Evolutionary conservation across 2,797 vertebrate genomes (phyloP).

Genomic region (Ptychadena robeensis): DNA sequence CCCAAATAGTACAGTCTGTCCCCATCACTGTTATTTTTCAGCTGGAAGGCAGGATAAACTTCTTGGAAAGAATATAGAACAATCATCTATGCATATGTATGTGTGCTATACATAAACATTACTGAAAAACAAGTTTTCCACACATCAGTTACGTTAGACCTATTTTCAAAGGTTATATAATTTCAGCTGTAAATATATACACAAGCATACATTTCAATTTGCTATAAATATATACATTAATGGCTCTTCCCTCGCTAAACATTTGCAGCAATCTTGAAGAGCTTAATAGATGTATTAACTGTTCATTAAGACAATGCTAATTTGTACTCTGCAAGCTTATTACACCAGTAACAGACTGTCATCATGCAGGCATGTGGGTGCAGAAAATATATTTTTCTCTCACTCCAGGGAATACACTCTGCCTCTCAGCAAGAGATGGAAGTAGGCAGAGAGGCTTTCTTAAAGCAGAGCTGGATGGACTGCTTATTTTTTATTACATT

Average conservation of each 20-base stretch:
- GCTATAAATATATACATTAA: slow-evolving; percentile 14
- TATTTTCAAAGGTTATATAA: neutral
- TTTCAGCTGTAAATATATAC: neutral
- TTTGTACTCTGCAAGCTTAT: slow-evolving; percentile 28
- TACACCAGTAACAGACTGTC: slow-evolving; percentile 37
- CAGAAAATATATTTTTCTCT: slow-evolving; percentile 34
- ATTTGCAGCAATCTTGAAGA: slow-evolving; percentile 16
- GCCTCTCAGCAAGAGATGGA: neutral
- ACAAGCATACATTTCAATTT: neutral
- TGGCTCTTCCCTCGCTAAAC: slow-evolving; percentile 7
- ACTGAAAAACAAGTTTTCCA: neutral
- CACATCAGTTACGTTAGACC: neutral
- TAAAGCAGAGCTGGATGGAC: slow-evolving; percentile 15
- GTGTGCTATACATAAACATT: too few species aligned
- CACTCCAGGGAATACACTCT: slow-evolving; percentile 7
- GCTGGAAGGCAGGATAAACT: too few species aligned
- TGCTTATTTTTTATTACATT: slow-evolving; percentile 18
- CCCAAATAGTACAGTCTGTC: too few species aligned
- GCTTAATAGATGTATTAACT: slow-evolving; percentile 37
- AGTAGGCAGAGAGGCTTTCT: neutral
- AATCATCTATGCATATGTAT: too few species aligned
- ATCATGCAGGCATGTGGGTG: slow-evolving; percentile 8
- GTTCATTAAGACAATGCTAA: slow-evolving; percentile 37
- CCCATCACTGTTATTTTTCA: too few species aligned
- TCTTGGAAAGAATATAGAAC: too few species aligned